Conservation (phyloP, 2,888 invertebrate genomes). For the Torymus aiolomorphi region DNA sequence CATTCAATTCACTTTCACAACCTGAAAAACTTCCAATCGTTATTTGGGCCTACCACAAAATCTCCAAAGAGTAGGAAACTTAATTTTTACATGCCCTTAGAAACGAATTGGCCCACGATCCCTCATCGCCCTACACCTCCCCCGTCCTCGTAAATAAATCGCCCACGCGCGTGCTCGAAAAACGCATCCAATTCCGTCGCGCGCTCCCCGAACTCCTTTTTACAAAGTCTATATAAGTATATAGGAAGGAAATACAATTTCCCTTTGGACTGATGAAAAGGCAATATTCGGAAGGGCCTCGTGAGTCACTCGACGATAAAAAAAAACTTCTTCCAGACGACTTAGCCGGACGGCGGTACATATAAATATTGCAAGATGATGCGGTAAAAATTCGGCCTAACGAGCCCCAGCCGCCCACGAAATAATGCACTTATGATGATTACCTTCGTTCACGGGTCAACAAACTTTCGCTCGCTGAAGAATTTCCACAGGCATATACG, state of each 20-base stretch:
- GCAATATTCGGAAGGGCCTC: not conserved
- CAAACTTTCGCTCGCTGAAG: not conserved
- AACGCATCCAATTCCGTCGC: no score
- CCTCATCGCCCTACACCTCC: no score
- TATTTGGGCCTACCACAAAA: no score
- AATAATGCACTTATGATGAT: conserved; percentile 42
- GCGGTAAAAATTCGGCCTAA: conserved; percentile 33
- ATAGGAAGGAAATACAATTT: not conserved
- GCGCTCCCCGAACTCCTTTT: no score
- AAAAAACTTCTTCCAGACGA: not conserved
- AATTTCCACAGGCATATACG: no score
- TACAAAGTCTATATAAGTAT: not conserved
- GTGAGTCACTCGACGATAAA: not conserved
- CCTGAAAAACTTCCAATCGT: no score
- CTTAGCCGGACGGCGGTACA: not conserved
- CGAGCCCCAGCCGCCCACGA: not conserved
- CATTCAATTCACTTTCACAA: no score
- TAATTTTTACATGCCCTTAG: no score
- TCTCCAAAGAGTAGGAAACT: no score
- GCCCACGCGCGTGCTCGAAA: no score
- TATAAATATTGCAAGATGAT: conserved; percentile 13
- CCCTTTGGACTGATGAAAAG: not conserved
- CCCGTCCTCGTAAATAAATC: no score
- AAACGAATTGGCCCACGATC: no score
- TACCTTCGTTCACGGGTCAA: conserved; percentile 8